Base-by-base conservation (phyloP, 2,888 invertebrate genomes). In the Adela reaumurella region DNA sequence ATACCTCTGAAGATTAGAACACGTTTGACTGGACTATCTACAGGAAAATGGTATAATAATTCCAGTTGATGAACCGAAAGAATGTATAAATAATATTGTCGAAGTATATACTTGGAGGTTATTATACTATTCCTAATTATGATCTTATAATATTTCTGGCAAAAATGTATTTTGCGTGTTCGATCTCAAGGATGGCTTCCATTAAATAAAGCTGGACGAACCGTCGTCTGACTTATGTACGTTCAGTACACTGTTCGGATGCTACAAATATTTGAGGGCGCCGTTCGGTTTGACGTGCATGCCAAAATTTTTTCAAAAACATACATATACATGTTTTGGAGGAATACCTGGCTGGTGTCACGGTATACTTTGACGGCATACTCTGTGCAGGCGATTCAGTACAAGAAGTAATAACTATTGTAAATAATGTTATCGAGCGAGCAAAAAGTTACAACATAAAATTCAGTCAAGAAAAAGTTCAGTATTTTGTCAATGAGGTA, bases 101-200 rank as follows among this genome's bases (percentile, higher is more conserved):
- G 28, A 29, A 51, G 46, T 43, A 45, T 16, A 49, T 53, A 14
- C 41, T 50, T 20, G 45, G 45, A 29, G 46, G 50, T 11, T 44
- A 50, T 18, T 35, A 43, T 43, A 46, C 49, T 47, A 52, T 52
- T 41, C 52, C 51, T 41, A 47, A 57, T 45, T 14, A 58, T 17
- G 56, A 58, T 17, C 47, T 14, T 44, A 49, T 41, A 55, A 57
- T 46, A 46, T 61, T 20, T 49, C 47, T 48, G 50, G 46, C 45
- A 56, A 58, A 48, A 52, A 45, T 18, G 45, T 54, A 14, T 59
- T 54, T 51, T 54, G 53, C 19, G 53, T 56, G 14, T 48, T 58
- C 2, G 57, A 55, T 50, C 43, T 55, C 16, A 56, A 55, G 46
- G 52, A 52, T 19, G 55, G 57, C n/a, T 57, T 58, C 45, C 56